Base-by-base conservation (phyloP, 2,113 vertebrate species). In the Muntiacus reevesi region DNA sequence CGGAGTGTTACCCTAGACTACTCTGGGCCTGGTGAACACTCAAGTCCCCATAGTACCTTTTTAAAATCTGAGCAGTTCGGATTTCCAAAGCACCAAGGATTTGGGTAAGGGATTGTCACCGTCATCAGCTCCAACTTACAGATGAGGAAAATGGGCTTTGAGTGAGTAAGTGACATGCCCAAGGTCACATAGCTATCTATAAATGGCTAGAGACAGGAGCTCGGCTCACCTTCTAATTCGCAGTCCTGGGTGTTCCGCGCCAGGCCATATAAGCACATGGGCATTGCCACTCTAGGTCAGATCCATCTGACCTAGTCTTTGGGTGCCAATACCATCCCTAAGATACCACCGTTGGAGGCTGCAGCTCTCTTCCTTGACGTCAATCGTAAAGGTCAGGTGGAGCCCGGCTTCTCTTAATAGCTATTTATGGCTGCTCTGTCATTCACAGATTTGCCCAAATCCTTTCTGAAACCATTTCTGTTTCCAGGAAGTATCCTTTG, bases 261-360 rank as follows among this genome's bases (percentile, higher is more conserved):
- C 96, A 91, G 93, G 55, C 97, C 98, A 97, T 98, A 97, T 98
- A 98, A 98, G 98, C 95, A 67, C 97, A 98, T 87, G 79, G 84
- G n/a, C 88, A 92, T 13, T 52, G 96, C 89, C 28, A 2, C 67
- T 87, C 93, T 95, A 89, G 97, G 78, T 79, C 47, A 30, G 55
- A 11, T 78, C 97, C 96, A 76, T 95, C 89, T 97, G 95, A 97
- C 96, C 97, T 84, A 94, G 97, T 97, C 97, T 98, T 87, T 6
- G 83, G 86, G 52, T 84, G 91, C 97, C 97, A 96, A 0, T 71
- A 43, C 45, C 45, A 33, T 79, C 91, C 82, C 82, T 47, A 33
- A 92, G 89, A 78, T 71, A 33, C 91, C 96, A 79, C 81, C 8
- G 0, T 52, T 36, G 78, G 93, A 96, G 93, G 91, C 96, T 79